A percentile compares a stretch with the other conserved stretches of the same genome.
Conservation (phyloP, 2,797 vertebrate genomes). For the Tangara arthus region DNA sequence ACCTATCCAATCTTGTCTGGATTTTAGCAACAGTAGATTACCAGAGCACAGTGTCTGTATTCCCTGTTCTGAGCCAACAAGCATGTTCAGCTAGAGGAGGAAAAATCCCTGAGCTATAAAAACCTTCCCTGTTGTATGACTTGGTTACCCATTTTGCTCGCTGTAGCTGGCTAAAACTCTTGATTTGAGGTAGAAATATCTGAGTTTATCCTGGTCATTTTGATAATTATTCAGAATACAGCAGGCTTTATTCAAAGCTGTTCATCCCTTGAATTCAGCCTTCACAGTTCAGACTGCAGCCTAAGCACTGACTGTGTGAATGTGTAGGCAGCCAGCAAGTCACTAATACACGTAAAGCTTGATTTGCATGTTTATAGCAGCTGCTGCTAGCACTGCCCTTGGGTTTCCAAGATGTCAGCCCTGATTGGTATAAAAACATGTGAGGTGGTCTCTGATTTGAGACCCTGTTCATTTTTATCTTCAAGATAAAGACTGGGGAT, state of each 20-base stretch:
- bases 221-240: neutral
- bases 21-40: neutral
- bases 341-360: neutral
- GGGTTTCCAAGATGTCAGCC: neutral
- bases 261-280: neutral
- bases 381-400: neutral
- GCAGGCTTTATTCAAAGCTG: neutral
- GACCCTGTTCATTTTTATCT: neutral
- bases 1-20: neutral
- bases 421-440: neutral
- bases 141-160: neutral
- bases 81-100: neutral
- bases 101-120: fast-evolving
- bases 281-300: neutral
- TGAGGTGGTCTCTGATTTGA: neutral
- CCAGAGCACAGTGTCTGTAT: neutral
- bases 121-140: neutral
- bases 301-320: neutral
- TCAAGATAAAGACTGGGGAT: neutral
- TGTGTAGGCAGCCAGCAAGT: neutral
- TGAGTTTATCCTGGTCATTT: neutral
- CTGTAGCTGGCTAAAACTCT: neutral
- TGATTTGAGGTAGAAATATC: neutral
- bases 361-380: neutral
- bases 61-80: neutral